These are phyloP conservation scores for Hippopotamyrus pictus DNA, from an alignment of 2,797 vertebrate species.

Conservation along the genomic window DNA sequence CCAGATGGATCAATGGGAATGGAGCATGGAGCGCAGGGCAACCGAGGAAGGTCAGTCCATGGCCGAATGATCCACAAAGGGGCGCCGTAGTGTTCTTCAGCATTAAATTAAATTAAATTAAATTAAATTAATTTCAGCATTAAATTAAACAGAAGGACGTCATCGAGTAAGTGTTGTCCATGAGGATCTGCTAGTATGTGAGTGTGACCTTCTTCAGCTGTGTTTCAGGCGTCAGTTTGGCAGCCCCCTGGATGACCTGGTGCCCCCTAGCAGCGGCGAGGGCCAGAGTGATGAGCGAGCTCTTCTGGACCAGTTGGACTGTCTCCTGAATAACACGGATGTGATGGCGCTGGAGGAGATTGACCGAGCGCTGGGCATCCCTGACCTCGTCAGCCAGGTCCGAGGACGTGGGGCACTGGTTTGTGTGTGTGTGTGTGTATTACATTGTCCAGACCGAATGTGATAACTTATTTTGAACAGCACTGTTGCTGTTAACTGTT, in stretches of 20 bases:
- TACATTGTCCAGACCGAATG: not conserved
- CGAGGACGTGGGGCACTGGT: not conserved
- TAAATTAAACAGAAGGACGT: not conserved
- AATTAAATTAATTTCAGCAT: too few relatives aligned
- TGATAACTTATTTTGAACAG: not conserved
- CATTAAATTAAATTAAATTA: too few relatives aligned
- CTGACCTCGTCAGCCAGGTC: constrained; percentile 95
- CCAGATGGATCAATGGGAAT: constrained; percentile 73
- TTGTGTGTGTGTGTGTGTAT: not conserved
- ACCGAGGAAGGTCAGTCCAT: constrained; percentile 69
- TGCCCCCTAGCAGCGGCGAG: constrained; percentile 72
- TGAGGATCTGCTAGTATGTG: not conserved
- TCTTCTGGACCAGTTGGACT: constrained; percentile 88
- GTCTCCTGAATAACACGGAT: constrained; percentile 85
- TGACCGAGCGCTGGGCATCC: constrained; percentile 91
- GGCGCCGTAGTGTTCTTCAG: not conserved
- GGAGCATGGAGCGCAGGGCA: constrained; percentile 57
- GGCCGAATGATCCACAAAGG: not conserved
- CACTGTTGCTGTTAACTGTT: not conserved
- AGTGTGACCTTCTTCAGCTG: not conserved
- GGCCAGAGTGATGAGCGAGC: constrained; percentile 86
- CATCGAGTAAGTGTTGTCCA: not conserved
- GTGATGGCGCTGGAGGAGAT: constrained; percentile 89
- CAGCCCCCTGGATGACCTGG: constrained; percentile 81
- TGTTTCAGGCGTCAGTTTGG: constrained; percentile 72